Conservation (phyloP, 2,888 invertebrate genomes). For the Drosophila affinis region DNA sequence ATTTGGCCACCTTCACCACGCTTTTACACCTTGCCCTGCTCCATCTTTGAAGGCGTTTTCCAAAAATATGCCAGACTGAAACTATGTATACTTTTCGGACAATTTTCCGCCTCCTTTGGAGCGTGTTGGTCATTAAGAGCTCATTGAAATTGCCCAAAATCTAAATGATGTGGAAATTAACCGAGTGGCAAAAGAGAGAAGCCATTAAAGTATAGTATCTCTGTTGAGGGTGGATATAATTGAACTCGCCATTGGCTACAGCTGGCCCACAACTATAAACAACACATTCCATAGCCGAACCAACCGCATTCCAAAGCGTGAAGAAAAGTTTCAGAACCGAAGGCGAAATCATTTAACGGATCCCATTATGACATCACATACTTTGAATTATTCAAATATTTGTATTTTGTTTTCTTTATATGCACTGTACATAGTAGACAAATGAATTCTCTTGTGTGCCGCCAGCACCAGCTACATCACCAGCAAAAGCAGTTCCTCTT, state of each 20-base stretch:
- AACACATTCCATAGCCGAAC: conserved; percentile 24
- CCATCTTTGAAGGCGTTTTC: not conserved
- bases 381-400: conserved; percentile 73
- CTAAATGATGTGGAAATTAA: conserved; percentile 18
- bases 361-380: conserved; percentile 72
- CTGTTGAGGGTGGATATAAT: conserved; percentile 4
- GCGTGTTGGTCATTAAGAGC: conserved; percentile 39
- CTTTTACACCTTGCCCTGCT: conserved; percentile 27
- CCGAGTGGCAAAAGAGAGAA: conserved; percentile 5
- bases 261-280: conserved; percentile 23
- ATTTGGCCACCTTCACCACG: conserved; percentile 28
- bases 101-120: conserved; percentile 15
- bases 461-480: not conserved
- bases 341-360: conserved; percentile 24
- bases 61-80: conserved; percentile 1
- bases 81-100: conserved; percentile 22
- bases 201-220: conserved; percentile 8
- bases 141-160: conserved; percentile 25
- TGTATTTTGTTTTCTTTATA: conserved; percentile 55
- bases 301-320: conserved; percentile 53
- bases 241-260: not conserved
- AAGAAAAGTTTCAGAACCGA: conserved; percentile 32
- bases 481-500: conserved; percentile 5
- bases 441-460: conserved; percentile 39
- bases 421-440: conserved; percentile 12